Evolutionary conservation across 1,140 invertebrate genomes (phyloP), one percentile per base, ranked within the genome.

Genomic region (Drosophila quadrilineata): DNA sequence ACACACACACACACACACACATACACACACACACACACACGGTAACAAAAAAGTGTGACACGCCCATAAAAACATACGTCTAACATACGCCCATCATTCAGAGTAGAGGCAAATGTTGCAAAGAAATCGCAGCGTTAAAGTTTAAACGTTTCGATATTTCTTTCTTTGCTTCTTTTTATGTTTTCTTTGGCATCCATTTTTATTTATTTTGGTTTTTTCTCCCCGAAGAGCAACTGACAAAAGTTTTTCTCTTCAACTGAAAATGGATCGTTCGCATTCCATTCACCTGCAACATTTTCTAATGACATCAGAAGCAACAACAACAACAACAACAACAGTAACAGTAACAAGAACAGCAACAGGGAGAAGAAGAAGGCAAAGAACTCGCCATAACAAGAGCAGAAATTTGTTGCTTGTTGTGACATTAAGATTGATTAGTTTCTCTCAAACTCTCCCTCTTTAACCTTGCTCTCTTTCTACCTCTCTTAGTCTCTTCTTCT

Each of bases 391-490:
- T 53, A 60, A 62, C 48, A 68, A 63, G 29, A 46, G 66, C 50
- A 82, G 64, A 75, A 77, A 71, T 77, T 67, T 68, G 66, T 67
- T 68, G 70, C 64, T 79, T 57, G 74, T 53, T 65, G 74, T 69
- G 66, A 85, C 79, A 75, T 79, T 53, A 84, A 84, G 79, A 84
- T 84, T 84, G 79, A 84, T 84, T 84, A 84, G 79, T 85, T 75
- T 84, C 76, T 63, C 65, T 63, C 49, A 19, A 35, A 43, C 26
- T 22, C 21, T 31, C 19, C 2, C 8, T 28, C n/a, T n/a, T n/a
- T n/a, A n/a, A 1, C 16, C 14, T 24, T 36, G 0, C 19, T 12
- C 8, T 41, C 10, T 12, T 36, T 5, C 14, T 19, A 17, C 8
- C 22, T 45, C 29, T 22, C n/a, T 2, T 17, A 48, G n/a, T 17